phyloP scores from a whole-genome alignment of 2,113 vertebrate genomes.

The Hypanus sabinus region DNA sequence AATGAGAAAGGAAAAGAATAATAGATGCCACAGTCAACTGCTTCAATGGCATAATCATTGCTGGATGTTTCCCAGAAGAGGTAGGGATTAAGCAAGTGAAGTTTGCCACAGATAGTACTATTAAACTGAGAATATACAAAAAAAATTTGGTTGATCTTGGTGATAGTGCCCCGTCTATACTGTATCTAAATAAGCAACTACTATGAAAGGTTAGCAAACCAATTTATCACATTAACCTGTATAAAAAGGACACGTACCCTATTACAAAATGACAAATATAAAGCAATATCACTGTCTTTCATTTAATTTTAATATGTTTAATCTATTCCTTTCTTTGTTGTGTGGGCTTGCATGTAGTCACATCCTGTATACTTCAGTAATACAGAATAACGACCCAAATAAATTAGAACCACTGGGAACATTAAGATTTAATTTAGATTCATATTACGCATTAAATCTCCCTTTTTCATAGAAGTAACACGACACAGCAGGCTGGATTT shows the following conservation, averaged over 20 bases:
- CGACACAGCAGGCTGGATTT: neutral
- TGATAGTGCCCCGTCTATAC: neutral
- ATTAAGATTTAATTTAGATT: constrained; percentile 20
- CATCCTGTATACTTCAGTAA: neutral
- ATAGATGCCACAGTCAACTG: neutral
- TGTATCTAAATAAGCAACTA: constrained; percentile 6
- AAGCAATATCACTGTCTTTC: neutral
- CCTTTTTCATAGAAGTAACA: neutral
- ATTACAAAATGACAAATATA: neutral
- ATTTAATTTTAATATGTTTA: constrained; percentile 22
- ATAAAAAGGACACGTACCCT: neutral
- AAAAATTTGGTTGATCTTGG: neutral
- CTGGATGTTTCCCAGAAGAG: neutral
- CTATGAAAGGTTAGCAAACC: neutral
- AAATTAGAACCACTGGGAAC: neutral
- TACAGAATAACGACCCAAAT: neutral
- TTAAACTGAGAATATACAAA: neutral
- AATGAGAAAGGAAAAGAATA: neutral
- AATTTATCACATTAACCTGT: neutral
- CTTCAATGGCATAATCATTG: neutral
- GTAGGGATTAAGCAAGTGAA: neutral
- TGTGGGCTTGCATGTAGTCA: neutral
- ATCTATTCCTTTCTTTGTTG: constrained; percentile 12
- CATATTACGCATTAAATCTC: neutral
- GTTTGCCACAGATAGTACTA: neutral